Conservation (phyloP, 2,888 invertebrate genomes). For the Hypercompe scribonia region DNA sequence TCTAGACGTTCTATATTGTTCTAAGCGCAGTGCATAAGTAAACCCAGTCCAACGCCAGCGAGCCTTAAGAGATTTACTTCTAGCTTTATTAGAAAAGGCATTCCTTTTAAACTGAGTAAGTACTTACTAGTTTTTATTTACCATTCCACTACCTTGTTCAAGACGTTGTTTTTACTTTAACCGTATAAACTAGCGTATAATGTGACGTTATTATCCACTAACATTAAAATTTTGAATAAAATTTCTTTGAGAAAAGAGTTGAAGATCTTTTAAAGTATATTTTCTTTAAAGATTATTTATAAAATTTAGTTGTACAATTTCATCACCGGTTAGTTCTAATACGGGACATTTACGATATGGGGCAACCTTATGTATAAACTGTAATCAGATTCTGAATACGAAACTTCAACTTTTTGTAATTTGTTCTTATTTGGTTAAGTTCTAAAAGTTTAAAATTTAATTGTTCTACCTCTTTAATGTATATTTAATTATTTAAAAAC, state of each 20-base stretch:
- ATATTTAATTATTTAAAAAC: no score
- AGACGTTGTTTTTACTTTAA: neutral
- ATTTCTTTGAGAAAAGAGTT: neutral
- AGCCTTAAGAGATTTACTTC: constrained; percentile 56
- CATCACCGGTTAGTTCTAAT: no score
- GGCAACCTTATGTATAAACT: no score
- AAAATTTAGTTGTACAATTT: no score
- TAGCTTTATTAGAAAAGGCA: constrained; percentile 59
- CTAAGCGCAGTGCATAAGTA: constrained; percentile 39
- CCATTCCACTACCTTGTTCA: constrained; percentile 14
- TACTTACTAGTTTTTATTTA: constrained; percentile 51
- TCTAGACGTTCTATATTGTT: constrained; percentile 33
- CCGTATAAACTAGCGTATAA: constrained; percentile 26
- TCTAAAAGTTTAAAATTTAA: no score
- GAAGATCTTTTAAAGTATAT: neutral
- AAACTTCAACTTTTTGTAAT: no score
- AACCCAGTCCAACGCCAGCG: constrained; percentile 27
- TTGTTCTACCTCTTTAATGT: no score
- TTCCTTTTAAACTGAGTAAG: constrained; percentile 50
- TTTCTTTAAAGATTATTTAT: no score
- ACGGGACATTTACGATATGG: no score
- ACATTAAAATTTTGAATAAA: neutral
- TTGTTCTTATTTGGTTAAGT: no score
- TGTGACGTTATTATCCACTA: neutral
- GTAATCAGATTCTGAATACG: no score